Conservation (phyloP, 2,113 vertebrate genomes). For the Apeltes quadracus region DNA sequence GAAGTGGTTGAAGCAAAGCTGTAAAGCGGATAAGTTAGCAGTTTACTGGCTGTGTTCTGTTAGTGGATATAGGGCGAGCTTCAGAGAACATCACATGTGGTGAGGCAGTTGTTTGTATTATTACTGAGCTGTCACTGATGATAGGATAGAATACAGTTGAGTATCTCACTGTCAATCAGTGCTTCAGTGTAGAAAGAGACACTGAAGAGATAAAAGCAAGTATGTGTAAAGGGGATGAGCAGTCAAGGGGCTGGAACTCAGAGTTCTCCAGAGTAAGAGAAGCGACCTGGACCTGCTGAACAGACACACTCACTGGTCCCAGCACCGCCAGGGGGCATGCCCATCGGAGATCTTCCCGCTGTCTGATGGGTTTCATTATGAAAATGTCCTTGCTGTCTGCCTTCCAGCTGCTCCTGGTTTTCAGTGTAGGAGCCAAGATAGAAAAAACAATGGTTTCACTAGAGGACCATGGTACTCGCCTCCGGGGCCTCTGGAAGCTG, state of each 20-base stretch:
- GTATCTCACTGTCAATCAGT: conserved; percentile 19
- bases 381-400: conserved; percentile 3
- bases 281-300: neutral
- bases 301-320: neutral
- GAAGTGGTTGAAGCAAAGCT: neutral
- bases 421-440: conserved; percentile 18
- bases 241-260: conserved; percentile 16
- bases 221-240: conserved; percentile 8
- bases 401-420: conserved; percentile 41
- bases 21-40: neutral
- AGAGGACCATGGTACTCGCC: conserved; percentile 24
- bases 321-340: conserved; percentile 5
- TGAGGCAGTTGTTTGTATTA: neutral
- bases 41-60: neutral
- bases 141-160: neutral
- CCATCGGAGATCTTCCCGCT: neutral
- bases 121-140: conserved; percentile 28
- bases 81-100: neutral
- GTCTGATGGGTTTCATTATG: conserved; percentile 33
- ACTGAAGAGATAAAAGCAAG: conserved; percentile 45
- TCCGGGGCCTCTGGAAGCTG: conserved; percentile 64
- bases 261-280: neutral
- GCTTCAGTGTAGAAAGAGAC: conserved; percentile 7
- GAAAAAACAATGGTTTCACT: neutral
- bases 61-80: neutral